A percentile compares a stretch with the other conserved stretches of the same genome.
Conservation (phyloP, 2,113 vertebrate species). For the Ptilorrhoa leucosticta region DNA sequence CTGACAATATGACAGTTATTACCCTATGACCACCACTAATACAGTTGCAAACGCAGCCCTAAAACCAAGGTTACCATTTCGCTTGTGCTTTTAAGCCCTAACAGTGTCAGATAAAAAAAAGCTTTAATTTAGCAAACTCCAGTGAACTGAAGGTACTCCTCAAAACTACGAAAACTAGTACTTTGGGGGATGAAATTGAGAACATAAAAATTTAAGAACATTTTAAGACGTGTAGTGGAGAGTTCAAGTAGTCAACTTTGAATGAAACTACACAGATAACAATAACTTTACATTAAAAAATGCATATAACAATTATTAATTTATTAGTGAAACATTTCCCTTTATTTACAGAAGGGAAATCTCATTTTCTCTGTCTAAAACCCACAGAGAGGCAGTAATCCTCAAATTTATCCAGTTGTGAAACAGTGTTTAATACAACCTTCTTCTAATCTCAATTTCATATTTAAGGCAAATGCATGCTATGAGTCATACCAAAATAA, state of each 20-base stretch:
- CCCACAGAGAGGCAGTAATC: neutral
- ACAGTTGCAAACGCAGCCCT: neutral
- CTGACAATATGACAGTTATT: neutral
- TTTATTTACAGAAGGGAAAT: neutral
- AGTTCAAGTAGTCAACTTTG: neutral
- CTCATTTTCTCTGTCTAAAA: neutral
- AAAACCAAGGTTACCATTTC: neutral
- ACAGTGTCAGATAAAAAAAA: neutral
- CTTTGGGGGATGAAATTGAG: neutral
- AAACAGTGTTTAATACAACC: conserved; percentile 4
- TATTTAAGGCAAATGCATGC: neutral
- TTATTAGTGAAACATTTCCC: neutral
- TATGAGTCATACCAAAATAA: conserved; percentile 31
- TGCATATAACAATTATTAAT: neutral
- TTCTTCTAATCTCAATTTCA: neutral
- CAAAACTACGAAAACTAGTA: neutral
- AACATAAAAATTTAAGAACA: neutral
- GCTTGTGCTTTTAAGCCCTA: neutral
- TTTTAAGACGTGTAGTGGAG: neutral
- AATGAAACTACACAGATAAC: neutral
- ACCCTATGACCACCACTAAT: neutral
- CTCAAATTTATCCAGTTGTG: neutral
- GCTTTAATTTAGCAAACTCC: neutral
- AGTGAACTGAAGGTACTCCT: neutral
- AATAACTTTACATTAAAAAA: neutral